Evolutionary conservation across 2,113 vertebrate species (phyloP).

Genomic region (Sterna hirundo): DNA sequence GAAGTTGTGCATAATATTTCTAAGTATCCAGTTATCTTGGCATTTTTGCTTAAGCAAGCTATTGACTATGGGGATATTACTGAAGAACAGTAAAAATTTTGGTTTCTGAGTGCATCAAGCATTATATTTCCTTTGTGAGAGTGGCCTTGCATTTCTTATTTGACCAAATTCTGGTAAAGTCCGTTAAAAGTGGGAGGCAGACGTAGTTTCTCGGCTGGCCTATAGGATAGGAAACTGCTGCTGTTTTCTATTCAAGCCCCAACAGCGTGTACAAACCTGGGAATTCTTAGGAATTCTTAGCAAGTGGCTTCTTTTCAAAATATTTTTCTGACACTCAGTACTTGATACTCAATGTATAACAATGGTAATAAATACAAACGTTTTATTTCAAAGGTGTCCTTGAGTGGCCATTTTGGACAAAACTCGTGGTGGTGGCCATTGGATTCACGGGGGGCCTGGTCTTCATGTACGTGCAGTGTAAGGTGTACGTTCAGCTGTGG

Average conservation of each 20-base stretch:
- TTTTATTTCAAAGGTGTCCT: slow-evolving; percentile 82
- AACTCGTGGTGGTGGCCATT: slow-evolving; percentile 92
- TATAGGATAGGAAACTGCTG: not conserved
- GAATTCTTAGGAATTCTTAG: not conserved
- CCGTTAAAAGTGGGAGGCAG: not conserved
- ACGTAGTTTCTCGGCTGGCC: not conserved
- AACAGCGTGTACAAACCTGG: accelerated
- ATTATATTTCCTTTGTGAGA: not conserved
- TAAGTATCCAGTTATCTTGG: not conserved
- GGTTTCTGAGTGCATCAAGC: not conserved
- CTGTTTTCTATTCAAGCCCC: not conserved
- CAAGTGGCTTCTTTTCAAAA: not conserved
- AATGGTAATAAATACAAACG: not conserved
- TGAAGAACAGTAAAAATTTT: not conserved
- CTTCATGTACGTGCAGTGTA: slow-evolving; percentile 98
- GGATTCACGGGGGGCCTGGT: slow-evolving; percentile 90
- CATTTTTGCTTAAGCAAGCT: not conserved
- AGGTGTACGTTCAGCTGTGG: slow-evolving; percentile 96
- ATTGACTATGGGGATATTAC: not conserved
- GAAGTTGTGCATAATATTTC: not conserved
- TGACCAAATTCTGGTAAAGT: not conserved
- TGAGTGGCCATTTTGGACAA: slow-evolving; percentile 99
- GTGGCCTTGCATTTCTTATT: not conserved
- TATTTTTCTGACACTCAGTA: not conserved
- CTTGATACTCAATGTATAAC: not conserved